Evolutionary conservation across 2,888 invertebrate species (phyloP).

Genomic region (Anthrax anthrax): DNA sequence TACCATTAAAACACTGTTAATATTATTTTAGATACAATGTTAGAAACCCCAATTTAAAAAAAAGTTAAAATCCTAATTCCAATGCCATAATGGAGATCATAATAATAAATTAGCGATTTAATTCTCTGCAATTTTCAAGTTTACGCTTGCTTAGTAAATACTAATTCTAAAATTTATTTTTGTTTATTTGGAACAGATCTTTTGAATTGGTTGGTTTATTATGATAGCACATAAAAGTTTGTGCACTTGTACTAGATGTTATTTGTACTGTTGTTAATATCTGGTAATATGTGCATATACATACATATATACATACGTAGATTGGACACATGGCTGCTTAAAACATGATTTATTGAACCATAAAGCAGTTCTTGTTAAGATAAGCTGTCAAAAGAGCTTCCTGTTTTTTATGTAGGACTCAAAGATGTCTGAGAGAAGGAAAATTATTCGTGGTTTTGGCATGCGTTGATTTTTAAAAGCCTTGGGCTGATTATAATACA

Average conservation of each 20-base stretch:
- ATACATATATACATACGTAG: not conserved
- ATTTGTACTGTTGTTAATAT: too few relatives aligned
- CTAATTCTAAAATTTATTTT: too few relatives aligned
- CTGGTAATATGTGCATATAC: not conserved
- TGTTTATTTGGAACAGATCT: too few relatives aligned
- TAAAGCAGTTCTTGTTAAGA: slow-evolving; percentile 11
- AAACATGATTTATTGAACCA: slow-evolving; percentile 7
- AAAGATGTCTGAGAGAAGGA: not conserved
- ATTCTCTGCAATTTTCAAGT: slow-evolving; percentile 6
- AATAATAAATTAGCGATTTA: slow-evolving; percentile 3
- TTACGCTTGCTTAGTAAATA: not conserved
- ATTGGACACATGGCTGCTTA: slow-evolving; percentile 4
- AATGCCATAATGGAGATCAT: not conserved
- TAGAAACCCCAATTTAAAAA: too few relatives aligned
- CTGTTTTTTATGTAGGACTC: slow-evolving; percentile 4
- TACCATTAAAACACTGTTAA: too few relatives aligned
- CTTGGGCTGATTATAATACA: not conserved
- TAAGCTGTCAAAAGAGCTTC: slow-evolving; percentile 10
- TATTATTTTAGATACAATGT: too few relatives aligned
- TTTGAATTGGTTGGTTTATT: too few relatives aligned
- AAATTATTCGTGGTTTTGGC: not conserved
- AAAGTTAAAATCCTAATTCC: too few relatives aligned
- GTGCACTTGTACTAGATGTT: too few relatives aligned
- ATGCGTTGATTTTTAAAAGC: not conserved
- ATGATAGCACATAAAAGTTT: too few relatives aligned